Percentiles rank a stretch among this genome's conserved stretches.
Evolutionary conservation across 2,888 invertebrate genomes (phyloP).

Genomic region (Mongoloraphidia duomilia): DNA sequence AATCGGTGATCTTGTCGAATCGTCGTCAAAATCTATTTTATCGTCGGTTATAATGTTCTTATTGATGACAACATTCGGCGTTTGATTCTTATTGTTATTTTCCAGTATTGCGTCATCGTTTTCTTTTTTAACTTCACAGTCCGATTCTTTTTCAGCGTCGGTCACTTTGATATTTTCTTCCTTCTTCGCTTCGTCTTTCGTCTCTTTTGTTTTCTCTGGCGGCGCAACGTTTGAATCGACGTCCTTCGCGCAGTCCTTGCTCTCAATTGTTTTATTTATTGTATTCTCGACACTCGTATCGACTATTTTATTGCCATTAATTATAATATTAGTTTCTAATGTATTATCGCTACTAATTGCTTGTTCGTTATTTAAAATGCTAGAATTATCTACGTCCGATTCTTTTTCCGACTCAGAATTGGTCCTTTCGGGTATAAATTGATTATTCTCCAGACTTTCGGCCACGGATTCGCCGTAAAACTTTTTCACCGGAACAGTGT

Average conservation of each 20-base stretch:
- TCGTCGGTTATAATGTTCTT: background rate
- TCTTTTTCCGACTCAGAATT: too few relatives aligned
- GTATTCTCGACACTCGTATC: constrained; percentile 24
- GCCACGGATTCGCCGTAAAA: background rate
- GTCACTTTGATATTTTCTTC: constrained; percentile 34
- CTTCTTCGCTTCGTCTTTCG: constrained; percentile 32
- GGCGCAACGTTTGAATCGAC: constrained; percentile 26
- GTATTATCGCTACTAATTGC: too few relatives aligned
- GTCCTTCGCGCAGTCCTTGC: constrained; percentile 34
- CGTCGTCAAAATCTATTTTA: too few relatives aligned
- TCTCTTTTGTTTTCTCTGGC: constrained; percentile 26
- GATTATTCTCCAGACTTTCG: background rate
- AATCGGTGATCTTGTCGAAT: too few relatives aligned
- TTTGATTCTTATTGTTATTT: too few relatives aligned
- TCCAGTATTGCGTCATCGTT: constrained; percentile 15
- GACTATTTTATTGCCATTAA: too few relatives aligned
- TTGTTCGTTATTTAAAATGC: too few relatives aligned
- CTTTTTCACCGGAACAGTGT: background rate
- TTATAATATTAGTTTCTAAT: too few relatives aligned
- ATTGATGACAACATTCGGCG: background rate
- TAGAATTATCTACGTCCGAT: too few relatives aligned
- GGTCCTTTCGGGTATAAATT: too few relatives aligned
- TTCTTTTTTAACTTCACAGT: constrained; percentile 37
- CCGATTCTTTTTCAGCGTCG: constrained; percentile 38
- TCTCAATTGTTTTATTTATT: constrained; percentile 26